Conservation (phyloP, 2,888 invertebrate genomes). For the Drosophila merina region DNA sequence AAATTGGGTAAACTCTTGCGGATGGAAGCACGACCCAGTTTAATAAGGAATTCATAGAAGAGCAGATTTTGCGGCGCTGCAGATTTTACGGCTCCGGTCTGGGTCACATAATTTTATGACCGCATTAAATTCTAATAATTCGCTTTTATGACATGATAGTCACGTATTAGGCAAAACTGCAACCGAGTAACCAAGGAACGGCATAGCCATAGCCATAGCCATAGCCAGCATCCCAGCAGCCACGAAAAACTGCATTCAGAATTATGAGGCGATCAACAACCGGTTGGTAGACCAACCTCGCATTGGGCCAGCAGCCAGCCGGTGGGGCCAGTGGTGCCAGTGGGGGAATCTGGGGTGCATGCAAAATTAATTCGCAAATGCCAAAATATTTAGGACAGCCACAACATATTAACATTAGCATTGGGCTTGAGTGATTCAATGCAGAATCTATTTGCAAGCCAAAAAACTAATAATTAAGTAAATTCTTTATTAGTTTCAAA, state of each 20-base stretch:
- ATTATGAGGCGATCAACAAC: conserved; percentile 71
- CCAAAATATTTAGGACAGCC: conserved; percentile 72
- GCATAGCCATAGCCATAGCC: conserved; percentile 12
- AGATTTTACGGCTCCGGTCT: neutral
- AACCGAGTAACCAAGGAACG: conserved; percentile 23
- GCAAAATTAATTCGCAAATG: conserved; percentile 78
- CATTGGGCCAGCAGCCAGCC: conserved; percentile 7
- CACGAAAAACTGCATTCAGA: conserved; percentile 62
- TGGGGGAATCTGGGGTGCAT: conserved; percentile 47
- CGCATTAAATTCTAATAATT: conserved; percentile 79
- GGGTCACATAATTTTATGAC: conserved; percentile 46
- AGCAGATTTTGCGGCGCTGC: conserved; percentile 11
- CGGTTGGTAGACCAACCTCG: conserved; percentile 65
- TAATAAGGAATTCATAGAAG: conserved; percentile 24
- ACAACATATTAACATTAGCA: conserved; percentile 47
- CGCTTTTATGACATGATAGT: conserved; percentile 80
- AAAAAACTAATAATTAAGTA: too few relatives aligned
- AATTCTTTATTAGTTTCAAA: too few relatives aligned
- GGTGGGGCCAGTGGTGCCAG: too few relatives aligned
- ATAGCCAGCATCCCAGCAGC: conserved; percentile 28
- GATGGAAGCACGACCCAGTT: conserved; percentile 59
- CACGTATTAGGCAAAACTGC: conserved; percentile 73
- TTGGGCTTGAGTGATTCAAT: neutral
- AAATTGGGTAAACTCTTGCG: conserved; percentile 5
- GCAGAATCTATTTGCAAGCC: neutral